Conservation (phyloP, 2,888 invertebrate genomes). For the Drosophila algonquin region DNA sequence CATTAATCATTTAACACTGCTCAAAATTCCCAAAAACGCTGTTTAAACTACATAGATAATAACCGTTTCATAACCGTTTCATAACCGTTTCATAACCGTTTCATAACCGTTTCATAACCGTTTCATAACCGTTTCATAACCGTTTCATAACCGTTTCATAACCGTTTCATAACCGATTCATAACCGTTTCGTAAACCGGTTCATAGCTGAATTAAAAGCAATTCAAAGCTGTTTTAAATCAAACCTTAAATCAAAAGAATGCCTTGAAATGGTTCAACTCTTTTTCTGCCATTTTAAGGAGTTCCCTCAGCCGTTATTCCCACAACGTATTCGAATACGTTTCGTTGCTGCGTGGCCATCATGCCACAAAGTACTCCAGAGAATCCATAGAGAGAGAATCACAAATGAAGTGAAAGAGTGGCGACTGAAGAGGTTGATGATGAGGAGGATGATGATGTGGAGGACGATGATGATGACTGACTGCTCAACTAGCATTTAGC, state of each 20-base stretch:
- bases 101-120: too few relatives aligned
- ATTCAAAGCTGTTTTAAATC: background rate
- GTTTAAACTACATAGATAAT: background rate
- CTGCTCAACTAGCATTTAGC: constrained; percentile 27
- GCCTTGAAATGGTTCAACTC: too few relatives aligned
- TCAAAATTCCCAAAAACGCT: background rate
- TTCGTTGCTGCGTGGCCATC: constrained; percentile 7
- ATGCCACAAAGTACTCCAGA: constrained; percentile 17
- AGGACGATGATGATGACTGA: constrained; percentile 11
- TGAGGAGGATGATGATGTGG: constrained; percentile 14
- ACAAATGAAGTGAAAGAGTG: constrained; percentile 13
- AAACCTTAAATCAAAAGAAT: too few relatives aligned
- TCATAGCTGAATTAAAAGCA: background rate
- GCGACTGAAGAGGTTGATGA: constrained; percentile 11
- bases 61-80: background rate
- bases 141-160: background rate
- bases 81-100: background rate
- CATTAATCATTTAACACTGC: too few relatives aligned
- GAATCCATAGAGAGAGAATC: constrained; percentile 11
- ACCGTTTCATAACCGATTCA: background rate
- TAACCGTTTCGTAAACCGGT: too few relatives aligned
- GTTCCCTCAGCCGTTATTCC: background rate
- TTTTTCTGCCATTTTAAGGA: background rate
- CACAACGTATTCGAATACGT: background rate
- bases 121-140: background rate